Evolutionary conservation across 2,888 invertebrate species (phyloP), one percentile per base, ranked within the genome.

Genomic region (Pimpla rufipes): DNA sequence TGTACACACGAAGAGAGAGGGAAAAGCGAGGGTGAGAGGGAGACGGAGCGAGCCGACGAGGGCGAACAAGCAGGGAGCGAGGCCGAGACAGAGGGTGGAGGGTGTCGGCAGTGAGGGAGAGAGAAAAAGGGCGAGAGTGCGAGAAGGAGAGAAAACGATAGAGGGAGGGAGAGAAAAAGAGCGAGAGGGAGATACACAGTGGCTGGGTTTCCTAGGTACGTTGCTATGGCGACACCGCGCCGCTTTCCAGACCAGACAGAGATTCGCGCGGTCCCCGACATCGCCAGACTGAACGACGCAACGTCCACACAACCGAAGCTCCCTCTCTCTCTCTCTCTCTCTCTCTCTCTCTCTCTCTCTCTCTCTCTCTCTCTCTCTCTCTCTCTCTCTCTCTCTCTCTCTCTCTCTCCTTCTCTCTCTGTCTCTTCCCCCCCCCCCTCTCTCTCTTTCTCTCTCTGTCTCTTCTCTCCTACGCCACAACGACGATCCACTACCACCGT

Each of bases 141-240:
- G 84, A 75, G 83, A 84, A 82, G 16, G 64, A 79, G 76, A 75
- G 76, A 73, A 82, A 76, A 50, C 77, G 83, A 8, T 83, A 75
- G 68, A 70, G 76, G 67, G 71, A 77, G 71, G 81, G 71, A 47
- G 55, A 45, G 75, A 64, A 55, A 55, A 67, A 62, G 80, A 81
- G 75, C 73, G 78, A 79, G 70, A 78, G 79, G 75, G 79, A 80
- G 84, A 70, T 70, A 77, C 73, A 79, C 45, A 88, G 89, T 87
- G 90, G 90, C 92, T 90, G 92, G 92, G 91, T 92, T 92, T 91
- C 92, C 93, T 92, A 93, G 93, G 91, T 93, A 89, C 88, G 93
- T 93, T 89, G 91, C 91, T 89, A 93, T 93, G 83, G 74, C 80
- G 83, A 85, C 81, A 77, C 79, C 77, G 76, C 77, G 82, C 77